These are phyloP conservation scores for Ploceus nigricollis DNA, from an alignment of 2,113 vertebrate genomes.

Conservation along the genomic window DNA sequence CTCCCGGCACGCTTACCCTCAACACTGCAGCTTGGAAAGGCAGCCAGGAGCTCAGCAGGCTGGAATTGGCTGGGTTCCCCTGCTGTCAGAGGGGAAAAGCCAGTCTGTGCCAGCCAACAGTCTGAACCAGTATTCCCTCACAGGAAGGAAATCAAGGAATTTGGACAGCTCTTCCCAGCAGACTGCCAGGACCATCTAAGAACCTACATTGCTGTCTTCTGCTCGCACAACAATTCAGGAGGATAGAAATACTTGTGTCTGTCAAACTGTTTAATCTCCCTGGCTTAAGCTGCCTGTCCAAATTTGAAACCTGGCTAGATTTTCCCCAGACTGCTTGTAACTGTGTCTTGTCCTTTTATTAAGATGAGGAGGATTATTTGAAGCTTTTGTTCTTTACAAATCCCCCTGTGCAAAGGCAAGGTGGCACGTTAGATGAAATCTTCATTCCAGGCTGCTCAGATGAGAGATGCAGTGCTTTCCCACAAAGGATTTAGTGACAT, in stretches of 20 bases:
- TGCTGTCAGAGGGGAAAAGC: not conserved
- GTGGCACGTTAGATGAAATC: not conserved
- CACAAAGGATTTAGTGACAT: not conserved
- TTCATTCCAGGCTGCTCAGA: not conserved
- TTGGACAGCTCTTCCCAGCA: not conserved
- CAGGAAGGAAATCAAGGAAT: slow-evolving; percentile 37
- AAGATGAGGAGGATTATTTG: slow-evolving; percentile 52
- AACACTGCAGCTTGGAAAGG: not conserved
- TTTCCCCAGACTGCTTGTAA: slow-evolving; percentile 31
- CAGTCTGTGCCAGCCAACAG: not conserved
- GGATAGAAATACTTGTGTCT: not conserved
- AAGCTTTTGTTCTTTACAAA: slow-evolving; percentile 50
- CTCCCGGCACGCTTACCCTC: not conserved
- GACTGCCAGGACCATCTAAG: not conserved
- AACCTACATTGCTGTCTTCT: not conserved
- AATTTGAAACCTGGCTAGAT: slow-evolving; percentile 7
- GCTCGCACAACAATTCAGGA: not conserved
- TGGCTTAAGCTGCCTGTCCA: slow-evolving; percentile 5
- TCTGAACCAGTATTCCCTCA: not conserved
- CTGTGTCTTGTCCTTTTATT: slow-evolving; percentile 40
- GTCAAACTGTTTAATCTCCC: not conserved
- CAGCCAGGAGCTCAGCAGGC: not conserved
- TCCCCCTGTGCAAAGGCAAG: not conserved
- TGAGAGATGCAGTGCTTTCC: not conserved
- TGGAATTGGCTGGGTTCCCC: slow-evolving; percentile 12